Base-by-base conservation (phyloP, 2,113 vertebrate species). In the Trogon melanurus region DNA sequence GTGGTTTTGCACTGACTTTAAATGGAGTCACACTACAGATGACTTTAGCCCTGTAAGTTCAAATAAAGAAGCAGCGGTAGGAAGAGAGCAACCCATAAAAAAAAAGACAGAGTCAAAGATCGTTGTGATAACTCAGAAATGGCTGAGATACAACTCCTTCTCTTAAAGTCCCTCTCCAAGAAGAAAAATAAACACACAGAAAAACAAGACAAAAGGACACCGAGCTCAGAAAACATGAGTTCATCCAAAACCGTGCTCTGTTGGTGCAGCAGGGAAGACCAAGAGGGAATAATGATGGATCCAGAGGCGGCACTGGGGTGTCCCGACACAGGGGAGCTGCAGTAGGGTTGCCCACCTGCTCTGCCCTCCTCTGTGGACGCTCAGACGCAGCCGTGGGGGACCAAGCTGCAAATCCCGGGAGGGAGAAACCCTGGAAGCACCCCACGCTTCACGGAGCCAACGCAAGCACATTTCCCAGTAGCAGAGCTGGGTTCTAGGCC, bases 1-100 rank as follows among this genome's bases (percentile, higher is more conserved):
- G 73, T 94, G 86, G 70, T 83, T 95, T 92, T 82, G 34, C 41
- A 75, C 66, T 95, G 91, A 90, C 96, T 95, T 95, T 95, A 96
- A 95, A 95, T 89, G 92, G 89, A 94, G 62, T 62, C 69, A 76
- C 57, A 64, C 54, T 79, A 79, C 82, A 27, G 79, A 93, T 65
- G 45, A 58, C 21, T 80, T 82, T 82, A 91, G 79, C 73, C 41
- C 62, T 82, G 27, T 79, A 83, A 85, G 51, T 79, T 95, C 84
- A 96, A 73, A 93, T 94, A 92, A 95, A 93, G 93, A 58, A 96
- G 82, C 79, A 94, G 83, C 3, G 0, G 89, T 85, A 96, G 88
- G 75, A 92, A 92, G 60, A 65, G 53, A 72, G 50, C 34, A 80
- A 79, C n/a, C 20, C 53, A 45, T 72, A 16, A 87, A 91, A 79